These are phyloP conservation scores for Chalcosyrphus nemorum DNA, from an alignment of 2,888 invertebrate genomes.

Conservation along the genomic window DNA sequence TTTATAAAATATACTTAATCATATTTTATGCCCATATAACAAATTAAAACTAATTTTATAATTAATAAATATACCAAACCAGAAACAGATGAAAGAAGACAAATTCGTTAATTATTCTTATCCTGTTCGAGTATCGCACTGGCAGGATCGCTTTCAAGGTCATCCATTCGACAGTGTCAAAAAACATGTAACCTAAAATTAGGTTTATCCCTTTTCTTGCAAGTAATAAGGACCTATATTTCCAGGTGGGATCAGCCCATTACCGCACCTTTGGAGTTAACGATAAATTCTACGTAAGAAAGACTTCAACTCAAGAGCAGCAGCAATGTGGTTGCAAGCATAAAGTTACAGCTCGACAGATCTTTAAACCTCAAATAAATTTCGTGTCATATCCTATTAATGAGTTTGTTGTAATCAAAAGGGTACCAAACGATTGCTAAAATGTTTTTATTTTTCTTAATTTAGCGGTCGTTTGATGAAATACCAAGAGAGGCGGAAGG, in stretches of 20 bases:
- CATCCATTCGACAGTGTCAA: too few relatives aligned
- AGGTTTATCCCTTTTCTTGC: too few relatives aligned
- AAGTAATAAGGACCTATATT: not conserved
- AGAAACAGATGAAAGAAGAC: too few relatives aligned
- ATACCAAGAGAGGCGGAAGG: not conserved
- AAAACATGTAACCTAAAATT: too few relatives aligned
- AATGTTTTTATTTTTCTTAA: not conserved
- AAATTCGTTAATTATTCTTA: too few relatives aligned
- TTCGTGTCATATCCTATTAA: not conserved
- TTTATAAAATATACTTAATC: too few relatives aligned
- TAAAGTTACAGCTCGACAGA: not conserved
- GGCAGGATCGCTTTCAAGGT: too few relatives aligned
- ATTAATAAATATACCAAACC: too few relatives aligned
- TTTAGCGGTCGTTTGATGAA: not conserved
- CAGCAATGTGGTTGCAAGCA: not conserved
- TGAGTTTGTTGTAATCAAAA: not conserved
- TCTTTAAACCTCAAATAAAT: not conserved
- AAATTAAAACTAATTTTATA: too few relatives aligned
- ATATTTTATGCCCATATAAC: too few relatives aligned
- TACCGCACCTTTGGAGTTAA: constrained; percentile 39
- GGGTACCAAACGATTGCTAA: not conserved
- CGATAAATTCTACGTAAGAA: constrained; percentile 9
- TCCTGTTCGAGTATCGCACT: too few relatives aligned
- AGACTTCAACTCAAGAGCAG: constrained; percentile 37
- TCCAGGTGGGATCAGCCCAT: not conserved